Evolutionary conservation across 2,113 vertebrate species (phyloP), one percentile per base, ranked within the genome.

Genomic region (Cyanoramphus novaezelandiae): DNA sequence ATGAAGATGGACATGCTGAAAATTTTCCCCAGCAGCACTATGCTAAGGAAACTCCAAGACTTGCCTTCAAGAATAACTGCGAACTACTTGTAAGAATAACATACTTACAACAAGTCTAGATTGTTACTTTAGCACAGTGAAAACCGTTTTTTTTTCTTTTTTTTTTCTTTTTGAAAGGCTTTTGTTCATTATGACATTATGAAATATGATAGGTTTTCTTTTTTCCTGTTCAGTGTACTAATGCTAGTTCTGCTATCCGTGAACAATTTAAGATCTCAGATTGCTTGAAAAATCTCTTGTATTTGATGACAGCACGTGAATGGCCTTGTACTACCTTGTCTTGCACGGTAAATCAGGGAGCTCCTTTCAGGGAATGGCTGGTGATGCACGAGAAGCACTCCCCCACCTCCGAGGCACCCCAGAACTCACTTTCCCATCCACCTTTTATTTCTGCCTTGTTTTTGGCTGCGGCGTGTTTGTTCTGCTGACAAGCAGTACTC

Each of bases 1-100:
- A 99, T 98, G 99, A 99, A 99, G 99, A 99, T 98, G 99, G 99
- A 99, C 99, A 98, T 98, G 99, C 98, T 99, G 99, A 99, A 98
- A 99, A 98, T 99, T 99, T 99, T 96, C 99, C 98, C 98, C 99
- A 99, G 98, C 99, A 99, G 98, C 99, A 99, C 99, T 99, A 98
- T 99, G 98, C 99, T 99, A 99, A 99, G 99, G 99, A 99, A 98
- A 99, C 99, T 98, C 98, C 99, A 99, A 99, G 99, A 98, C 99
- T 99, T 99, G 99, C 99, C 99, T 99, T 99, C 99, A 99, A 99
- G 99, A 99, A 99, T 99, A 99, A 99, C 99, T 99, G 99, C 99
- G 99, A 99, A 99, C 99, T 99, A 98, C 99, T 99, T 99, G 99
- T 99, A 99, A 99, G 99, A 99, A 99, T 98, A 98, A 99, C 98